Evolutionary conservation across 2,888 invertebrate species (phyloP), one percentile per base, ranked within the genome.

Genomic region (Stenotaenia linearis): DNA sequence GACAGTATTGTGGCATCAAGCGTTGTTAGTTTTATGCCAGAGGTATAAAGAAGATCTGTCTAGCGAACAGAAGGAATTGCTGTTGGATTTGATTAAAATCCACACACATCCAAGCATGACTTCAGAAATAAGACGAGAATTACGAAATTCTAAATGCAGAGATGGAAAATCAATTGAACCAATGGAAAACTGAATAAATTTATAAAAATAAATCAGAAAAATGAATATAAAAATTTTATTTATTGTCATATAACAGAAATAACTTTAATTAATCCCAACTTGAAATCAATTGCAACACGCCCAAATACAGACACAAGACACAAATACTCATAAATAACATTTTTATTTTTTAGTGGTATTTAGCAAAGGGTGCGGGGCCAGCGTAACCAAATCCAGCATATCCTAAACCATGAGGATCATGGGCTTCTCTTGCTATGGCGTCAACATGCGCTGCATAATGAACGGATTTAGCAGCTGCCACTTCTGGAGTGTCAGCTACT

Each of bases 1-100:
- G 85, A 98, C 99, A 0, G 97, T 98, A 4, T 87, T 98, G 80
- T 99, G 98, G 99, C 98, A 99, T 87, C 98, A 98, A 86, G 91
- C 95, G 61, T 88, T 99, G 50, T 88, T 99, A 79, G 93, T 96
- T 5, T 97, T 99, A 88, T 93, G 93, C 0, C 97, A 98, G 87
- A 90, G 96, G 77, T 99, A 99, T 87, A 98, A 98, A 87, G 92
- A 93, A 80, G 97, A 98, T 86, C 92, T 99, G 82, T 96, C 95
- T 50, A 90, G 92, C 1, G 98, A 98, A 84, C 98, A 99, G 87
- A 91, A 92, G 84, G 95, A 96, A 84, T 92, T 93, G 0, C 87
- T 99, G 75, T 86, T 96, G 76, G 91, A 91, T 82, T 89, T 99
- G 56, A 85, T 97, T 23, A 90, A 91, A 78, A 90, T 90, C 83